Evolutionary conservation across 1,140 invertebrate species (phyloP).

Genomic region (Campoletis sonorensis): DNA sequence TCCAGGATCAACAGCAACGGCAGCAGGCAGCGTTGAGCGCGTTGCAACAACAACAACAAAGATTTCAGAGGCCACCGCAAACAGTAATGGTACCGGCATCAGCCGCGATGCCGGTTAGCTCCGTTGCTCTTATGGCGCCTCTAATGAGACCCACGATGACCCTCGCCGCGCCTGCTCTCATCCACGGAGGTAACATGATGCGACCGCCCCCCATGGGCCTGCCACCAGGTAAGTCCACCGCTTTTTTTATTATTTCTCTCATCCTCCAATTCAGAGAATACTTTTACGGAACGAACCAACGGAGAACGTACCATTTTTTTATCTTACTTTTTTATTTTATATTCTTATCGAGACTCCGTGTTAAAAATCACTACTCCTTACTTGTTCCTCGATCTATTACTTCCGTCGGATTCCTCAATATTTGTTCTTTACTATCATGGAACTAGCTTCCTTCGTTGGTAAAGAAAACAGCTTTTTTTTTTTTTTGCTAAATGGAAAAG

Average conservation of each 20-base stretch:
- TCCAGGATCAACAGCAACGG: constrained; percentile 75
- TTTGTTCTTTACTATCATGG: no score
- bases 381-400: background rate
- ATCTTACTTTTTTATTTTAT: background rate
- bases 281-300: background rate
- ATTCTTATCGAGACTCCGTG: background rate
- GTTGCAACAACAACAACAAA: constrained; percentile 66
- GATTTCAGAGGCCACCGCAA: constrained; percentile 70
- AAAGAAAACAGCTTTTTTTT: background rate
- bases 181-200: constrained; percentile 84
- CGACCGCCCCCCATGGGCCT: constrained; percentile 83
- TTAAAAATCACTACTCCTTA: background rate
- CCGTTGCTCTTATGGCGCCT: constrained; percentile 80
- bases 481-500: constrained; percentile 46
- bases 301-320: background rate
- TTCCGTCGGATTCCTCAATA: background rate
- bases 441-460: no score
- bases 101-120: constrained; percentile 76
- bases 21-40: constrained; percentile 71
- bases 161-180: constrained; percentile 82
- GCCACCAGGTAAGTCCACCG: constrained; percentile 82
- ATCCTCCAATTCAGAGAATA: constrained; percentile 12
- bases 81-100: constrained; percentile 72
- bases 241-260: constrained; percentile 50
- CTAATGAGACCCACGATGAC: constrained; percentile 81